Evolutionary conservation across 1,140 invertebrate genomes (phyloP).

Genomic region (Aplysia californica): DNA sequence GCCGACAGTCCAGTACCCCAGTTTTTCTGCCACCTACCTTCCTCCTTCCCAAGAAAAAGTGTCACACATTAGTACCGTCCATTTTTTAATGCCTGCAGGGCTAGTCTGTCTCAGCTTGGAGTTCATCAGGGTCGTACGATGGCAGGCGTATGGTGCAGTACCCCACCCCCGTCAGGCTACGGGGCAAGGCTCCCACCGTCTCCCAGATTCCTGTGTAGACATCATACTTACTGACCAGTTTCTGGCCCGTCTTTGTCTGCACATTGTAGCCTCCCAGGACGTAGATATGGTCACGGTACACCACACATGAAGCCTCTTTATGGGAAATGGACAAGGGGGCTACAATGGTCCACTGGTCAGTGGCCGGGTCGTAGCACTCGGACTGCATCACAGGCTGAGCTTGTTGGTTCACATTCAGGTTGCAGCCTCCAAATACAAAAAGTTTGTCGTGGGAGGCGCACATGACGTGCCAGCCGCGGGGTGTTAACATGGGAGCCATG

Average conservation of each 20-base stretch:
- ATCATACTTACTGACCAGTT: conserved; percentile 66
- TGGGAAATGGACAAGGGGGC: conserved; percentile 72
- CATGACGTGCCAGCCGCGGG: conserved; percentile 69
- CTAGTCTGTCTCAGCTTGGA: conserved; percentile 27
- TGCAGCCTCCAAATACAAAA: conserved; percentile 80
- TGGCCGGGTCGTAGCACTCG: conserved; percentile 76
- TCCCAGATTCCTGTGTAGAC: conserved; percentile 66
- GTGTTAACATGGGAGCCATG: conserved; percentile 66
- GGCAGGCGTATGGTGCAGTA: conserved; percentile 65
- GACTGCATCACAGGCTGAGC: conserved; percentile 78
- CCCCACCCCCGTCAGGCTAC: conserved; percentile 66
- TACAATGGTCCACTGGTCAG: conserved; percentile 77
- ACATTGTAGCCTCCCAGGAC: conserved; percentile 68
- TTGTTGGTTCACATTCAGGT: conserved; percentile 75
- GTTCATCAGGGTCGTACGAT: conserved; percentile 57
- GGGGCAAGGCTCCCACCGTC: conserved; percentile 64
- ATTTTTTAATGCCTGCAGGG: too few species aligned
- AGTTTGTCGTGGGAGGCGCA: conserved; percentile 75
- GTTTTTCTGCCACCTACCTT: too few species aligned
- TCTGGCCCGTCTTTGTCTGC: conserved; percentile 68
- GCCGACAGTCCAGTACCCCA: too few species aligned
- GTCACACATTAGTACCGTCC: too few species aligned
- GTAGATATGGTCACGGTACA: conserved; percentile 66
- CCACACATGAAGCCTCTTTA: conserved; percentile 67
- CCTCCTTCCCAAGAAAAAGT: too few species aligned